A percentile compares a stretch with the other conserved stretches of the same genome.
phyloP scores from a whole-genome alignment of 2,888 invertebrate genomes.

The Parnassius orleans region DNA sequence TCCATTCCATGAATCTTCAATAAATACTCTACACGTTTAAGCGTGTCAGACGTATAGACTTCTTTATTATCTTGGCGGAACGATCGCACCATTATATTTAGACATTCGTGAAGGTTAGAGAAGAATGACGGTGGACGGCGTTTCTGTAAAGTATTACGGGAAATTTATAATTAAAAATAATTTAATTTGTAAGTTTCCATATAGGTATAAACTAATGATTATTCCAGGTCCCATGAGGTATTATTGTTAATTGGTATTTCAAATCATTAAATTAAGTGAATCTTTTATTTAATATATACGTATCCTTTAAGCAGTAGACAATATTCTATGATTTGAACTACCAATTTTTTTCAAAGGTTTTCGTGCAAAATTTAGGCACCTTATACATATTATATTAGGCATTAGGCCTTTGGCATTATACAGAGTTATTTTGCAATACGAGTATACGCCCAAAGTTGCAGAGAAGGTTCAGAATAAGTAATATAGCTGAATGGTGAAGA shows the following conservation, averaged over 20 bases:
- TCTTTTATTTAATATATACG: no score
- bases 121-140: conserved; percentile 95
- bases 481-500: no score
- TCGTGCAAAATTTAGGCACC: conserved; percentile 5
- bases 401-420: no score
- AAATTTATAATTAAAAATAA: neutral
- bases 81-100: conserved; percentile 92
- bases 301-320: neutral
- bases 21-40: conserved; percentile 85
- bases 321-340: neutral
- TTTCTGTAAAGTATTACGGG: conserved; percentile 81
- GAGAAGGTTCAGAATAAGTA: no score
- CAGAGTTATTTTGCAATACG: no score
- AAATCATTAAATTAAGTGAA: neutral
- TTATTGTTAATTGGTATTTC: neutral
- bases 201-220: neutral
- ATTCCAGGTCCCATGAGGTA: neutral
- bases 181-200: neutral
- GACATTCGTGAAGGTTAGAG: conserved; percentile 92
- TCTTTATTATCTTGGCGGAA: conserved; percentile 88
- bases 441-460: no score
- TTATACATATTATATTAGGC: no score
- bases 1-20: conserved; percentile 92
- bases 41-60: conserved; percentile 79
- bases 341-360: neutral